Percentiles rank a stretch among this genome's conserved stretches.
Evolutionary conservation across 2,797 vertebrate genomes (phyloP).

Genomic region (Mus minutoides): DNA sequence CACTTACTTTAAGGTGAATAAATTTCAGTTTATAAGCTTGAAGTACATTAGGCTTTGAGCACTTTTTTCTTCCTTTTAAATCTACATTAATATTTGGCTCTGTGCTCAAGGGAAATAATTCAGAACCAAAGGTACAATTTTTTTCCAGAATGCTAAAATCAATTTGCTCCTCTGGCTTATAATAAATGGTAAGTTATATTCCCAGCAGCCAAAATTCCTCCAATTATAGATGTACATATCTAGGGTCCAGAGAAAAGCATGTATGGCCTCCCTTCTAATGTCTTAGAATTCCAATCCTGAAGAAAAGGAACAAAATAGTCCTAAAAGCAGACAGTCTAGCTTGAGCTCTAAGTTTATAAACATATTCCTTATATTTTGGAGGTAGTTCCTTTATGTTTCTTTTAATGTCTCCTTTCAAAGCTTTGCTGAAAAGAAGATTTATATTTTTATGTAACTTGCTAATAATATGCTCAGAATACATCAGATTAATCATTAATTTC

Average conservation of each 20-base stretch:
- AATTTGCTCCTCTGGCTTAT: slow-evolving; percentile 72
- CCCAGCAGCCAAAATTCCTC: slow-evolving; percentile 63
- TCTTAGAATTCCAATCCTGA: slow-evolving; percentile 45
- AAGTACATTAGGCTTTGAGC: slow-evolving; percentile 70
- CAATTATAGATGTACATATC: slow-evolving; percentile 65
- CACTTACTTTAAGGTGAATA: slow-evolving; percentile 73
- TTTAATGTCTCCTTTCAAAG: background rate
- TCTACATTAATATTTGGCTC: slow-evolving; percentile 79
- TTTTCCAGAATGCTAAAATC: slow-evolving; percentile 77
- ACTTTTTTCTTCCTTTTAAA: slow-evolving; percentile 78
- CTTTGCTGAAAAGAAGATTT: slow-evolving; percentile 49
- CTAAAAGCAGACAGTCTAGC: background rate
- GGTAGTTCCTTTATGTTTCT: slow-evolving; percentile 18
- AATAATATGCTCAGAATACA: slow-evolving; percentile 29
- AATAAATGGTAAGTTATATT: slow-evolving; percentile 68
- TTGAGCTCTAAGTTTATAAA: slow-evolving; percentile 30
- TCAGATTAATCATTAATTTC: slow-evolving; percentile 15
- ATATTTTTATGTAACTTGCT: slow-evolving; percentile 35
- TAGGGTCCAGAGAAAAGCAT: background rate
- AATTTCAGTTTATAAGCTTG: slow-evolving; percentile 66
- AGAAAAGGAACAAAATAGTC: slow-evolving; percentile 57
- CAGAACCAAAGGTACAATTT: slow-evolving; percentile 72
- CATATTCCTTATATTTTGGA: slow-evolving; percentile 39
- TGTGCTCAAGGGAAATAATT: slow-evolving; percentile 65
- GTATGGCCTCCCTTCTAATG: slow-evolving; percentile 24